These are phyloP conservation scores for Macaca mulatta DNA, from an alignment of 2,113 vertebrate species.

Conservation along the genomic window DNA sequence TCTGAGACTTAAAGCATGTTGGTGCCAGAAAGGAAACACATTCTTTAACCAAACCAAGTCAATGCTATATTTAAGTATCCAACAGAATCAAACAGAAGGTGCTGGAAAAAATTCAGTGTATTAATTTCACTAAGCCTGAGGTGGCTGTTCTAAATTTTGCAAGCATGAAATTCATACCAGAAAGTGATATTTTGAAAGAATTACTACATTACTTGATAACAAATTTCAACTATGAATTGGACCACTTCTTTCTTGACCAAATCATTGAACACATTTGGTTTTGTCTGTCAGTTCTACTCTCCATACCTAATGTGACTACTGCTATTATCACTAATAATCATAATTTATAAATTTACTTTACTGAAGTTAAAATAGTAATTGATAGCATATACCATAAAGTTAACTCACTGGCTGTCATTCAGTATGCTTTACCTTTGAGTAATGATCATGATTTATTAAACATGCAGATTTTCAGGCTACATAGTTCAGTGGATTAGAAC, in stretches of 20 bases:
- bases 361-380: conserved; percentile 21
- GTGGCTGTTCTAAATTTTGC: neutral
- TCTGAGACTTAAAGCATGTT: neutral
- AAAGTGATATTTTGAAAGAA: neutral
- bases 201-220: neutral
- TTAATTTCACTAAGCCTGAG: neutral
- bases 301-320: neutral
- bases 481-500: conserved; percentile 29
- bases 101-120: neutral
- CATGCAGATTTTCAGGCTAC: neutral
- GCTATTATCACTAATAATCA: neutral
- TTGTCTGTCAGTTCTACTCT: neutral
- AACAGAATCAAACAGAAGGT: neutral
- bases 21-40: neutral
- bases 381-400: conserved; percentile 5
- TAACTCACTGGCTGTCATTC: neutral
- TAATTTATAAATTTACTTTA: conserved; percentile 42
- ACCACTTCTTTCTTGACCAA: neutral
- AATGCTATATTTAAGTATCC: neutral
- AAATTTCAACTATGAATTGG: neutral
- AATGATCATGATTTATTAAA: neutral
- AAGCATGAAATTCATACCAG: neutral
- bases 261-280: neutral
- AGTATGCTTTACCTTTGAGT: conserved; percentile 30
- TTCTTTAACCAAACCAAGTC: neutral